Percentiles rank a stretch among this genome's conserved stretches.
phyloP scores from a whole-genome alignment of 2,113 vertebrate species.

The Microtus oregoni region DNA sequence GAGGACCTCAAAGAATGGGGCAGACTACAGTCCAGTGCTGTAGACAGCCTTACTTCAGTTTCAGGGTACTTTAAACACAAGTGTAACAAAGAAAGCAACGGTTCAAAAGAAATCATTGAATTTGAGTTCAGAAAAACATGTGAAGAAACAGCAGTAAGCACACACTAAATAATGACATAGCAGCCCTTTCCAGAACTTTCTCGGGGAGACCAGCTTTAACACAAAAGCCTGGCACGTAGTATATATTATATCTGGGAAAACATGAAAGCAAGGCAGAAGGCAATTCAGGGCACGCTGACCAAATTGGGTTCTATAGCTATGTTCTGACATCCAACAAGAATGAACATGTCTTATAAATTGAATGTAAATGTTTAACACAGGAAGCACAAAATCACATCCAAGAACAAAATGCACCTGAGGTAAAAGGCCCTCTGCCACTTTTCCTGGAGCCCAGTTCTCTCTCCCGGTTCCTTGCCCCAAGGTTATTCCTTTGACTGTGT shows the following conservation, averaged over 20 bases:
- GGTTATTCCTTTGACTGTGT: not conserved
- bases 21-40: not conserved
- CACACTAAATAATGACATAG: not conserved
- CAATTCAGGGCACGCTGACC: not conserved
- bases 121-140: not conserved
- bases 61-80: not conserved
- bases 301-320: not conserved
- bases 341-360: not conserved
- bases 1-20: not conserved
- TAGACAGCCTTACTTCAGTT: not conserved
- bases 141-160: not conserved
- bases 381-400: not conserved
- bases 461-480: not conserved
- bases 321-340: not conserved
- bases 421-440: not conserved
- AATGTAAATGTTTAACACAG: not conserved
- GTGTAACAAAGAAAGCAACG: not conserved
- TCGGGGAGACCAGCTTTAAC: not conserved
- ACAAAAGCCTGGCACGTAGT: not conserved
- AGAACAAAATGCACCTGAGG: not conserved
- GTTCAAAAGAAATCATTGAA: too few species aligned
- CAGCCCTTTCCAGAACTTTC: not conserved
- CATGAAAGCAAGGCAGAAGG: not conserved
- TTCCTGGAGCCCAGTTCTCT: not conserved
- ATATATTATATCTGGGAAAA: not conserved